Evolutionary conservation across 2,113 vertebrate species (phyloP).

Genomic region (Tauraco erythrolophus): DNA sequence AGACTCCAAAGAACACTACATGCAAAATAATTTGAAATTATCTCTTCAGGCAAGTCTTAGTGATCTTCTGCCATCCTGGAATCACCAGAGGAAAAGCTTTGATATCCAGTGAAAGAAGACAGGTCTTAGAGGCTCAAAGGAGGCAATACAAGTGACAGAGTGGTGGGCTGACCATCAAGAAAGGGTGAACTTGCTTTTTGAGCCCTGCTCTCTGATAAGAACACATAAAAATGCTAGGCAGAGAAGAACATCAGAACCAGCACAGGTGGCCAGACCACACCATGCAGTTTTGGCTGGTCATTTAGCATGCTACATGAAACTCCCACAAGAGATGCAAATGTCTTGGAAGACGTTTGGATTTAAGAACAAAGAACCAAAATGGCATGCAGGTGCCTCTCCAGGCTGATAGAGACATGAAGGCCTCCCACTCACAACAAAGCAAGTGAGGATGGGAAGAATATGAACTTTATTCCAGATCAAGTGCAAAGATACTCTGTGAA

Average conservation of each 20-base stretch:
- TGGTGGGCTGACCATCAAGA: slow-evolving; percentile 15
- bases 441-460: slow-evolving; percentile 18
- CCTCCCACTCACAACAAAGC: neutral
- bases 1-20: slow-evolving; percentile 4
- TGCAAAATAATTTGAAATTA: slow-evolving; percentile 43
- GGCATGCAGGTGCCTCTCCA: slow-evolving; percentile 58
- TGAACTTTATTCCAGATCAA: slow-evolving; percentile 8
- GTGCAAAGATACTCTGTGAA: slow-evolving; percentile 34
- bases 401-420: neutral
- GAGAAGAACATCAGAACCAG: neutral
- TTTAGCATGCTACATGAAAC: slow-evolving; percentile 1
- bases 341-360: neutral
- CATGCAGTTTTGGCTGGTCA: slow-evolving; percentile 11
- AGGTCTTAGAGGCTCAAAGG: neutral
- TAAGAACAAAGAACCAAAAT: neutral
- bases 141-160: neutral
- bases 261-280: neutral
- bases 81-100: neutral
- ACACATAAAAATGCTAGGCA: neutral
- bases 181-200: neutral
- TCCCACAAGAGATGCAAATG: neutral
- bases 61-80: neutral
- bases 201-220: neutral
- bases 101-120: neutral
- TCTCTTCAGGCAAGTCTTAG: neutral